Evolutionary conservation across 2,113 vertebrate genomes (phyloP), one percentile per base, ranked within the genome.

Genomic region (Urocynchramus pylzowi): DNA sequence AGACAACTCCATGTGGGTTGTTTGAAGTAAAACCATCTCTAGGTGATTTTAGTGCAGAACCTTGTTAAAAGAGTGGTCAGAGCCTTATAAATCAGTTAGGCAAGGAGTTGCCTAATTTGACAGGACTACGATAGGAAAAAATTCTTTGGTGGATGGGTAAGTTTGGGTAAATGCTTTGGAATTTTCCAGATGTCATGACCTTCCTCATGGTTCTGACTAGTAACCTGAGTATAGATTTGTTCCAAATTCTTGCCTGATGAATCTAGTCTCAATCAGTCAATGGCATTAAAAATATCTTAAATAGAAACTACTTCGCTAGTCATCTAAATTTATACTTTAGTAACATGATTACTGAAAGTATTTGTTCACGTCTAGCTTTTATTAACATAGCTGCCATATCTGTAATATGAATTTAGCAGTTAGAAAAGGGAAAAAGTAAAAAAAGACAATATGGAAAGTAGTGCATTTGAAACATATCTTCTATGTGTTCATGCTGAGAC

Each of bases 61-160:
- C 6, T 84, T 20, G 31, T 16, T 45, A 44, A 57, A 0, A 39
- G 12, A 44, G 33, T 28, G 2, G 7, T 57, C 64, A 69, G 18
- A 81, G 42, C 30, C 30, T 78, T 45, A 67, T 16, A 45, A 35
- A 61, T 59, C 18, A 81, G 37, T 8, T 12, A 63, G 56, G 16
- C 33, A 59, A 83, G 15, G 23, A 37, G 3, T 9, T 24, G 13
- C 19, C 26, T 54, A 30, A 19, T 42, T 26, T 64, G 50, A 78
- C 19, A 35, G 23, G 42, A 41, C 11, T 71, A 35, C 41, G 16
- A 15, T 1, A 82, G 13, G 23, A 87, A 37, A 84, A 37, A 12
- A 16, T 56, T 73, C 0, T 0, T 22, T 2, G 1, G 30, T 39
- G 26, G 24, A 61, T 68, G 15, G 41, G 4, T 56, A 47, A 52